Evolutionary conservation across 1,140 invertebrate genomes (phyloP).

Genomic region (Teleogryllus occipitalis): DNA sequence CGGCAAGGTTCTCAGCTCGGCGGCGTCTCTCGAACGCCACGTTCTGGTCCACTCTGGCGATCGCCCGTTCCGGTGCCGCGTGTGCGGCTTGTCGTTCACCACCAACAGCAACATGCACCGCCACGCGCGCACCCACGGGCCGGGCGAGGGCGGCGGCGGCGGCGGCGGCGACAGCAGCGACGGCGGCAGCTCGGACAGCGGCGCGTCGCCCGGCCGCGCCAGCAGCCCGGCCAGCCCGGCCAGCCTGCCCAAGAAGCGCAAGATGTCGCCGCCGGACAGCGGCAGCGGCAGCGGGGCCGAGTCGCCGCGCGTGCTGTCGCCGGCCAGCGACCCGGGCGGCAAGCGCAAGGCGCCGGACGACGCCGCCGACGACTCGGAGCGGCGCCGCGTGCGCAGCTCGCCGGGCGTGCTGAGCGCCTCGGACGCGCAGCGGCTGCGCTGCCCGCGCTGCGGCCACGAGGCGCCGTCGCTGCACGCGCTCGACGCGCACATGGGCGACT

Average conservation of each 20-base stretch:
- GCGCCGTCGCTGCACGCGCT: slow-evolving; percentile 49
- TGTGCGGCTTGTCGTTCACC: slow-evolving; percentile 73
- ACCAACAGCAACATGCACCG: slow-evolving; percentile 85
- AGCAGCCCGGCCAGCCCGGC: slow-evolving; percentile 30
- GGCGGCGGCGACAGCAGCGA: slow-evolving; percentile 32
- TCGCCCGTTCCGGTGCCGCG: slow-evolving; percentile 66
- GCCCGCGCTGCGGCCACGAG: slow-evolving; percentile 52
- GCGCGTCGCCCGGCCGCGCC: slow-evolving; percentile 20
- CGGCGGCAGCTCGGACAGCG: slow-evolving; percentile 33
- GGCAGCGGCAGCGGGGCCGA: not conserved
- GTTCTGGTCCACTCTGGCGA: slow-evolving; percentile 66
- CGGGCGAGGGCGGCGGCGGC: slow-evolving; percentile 20
- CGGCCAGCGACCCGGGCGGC: not conserved
- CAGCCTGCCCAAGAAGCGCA: slow-evolving; percentile 27
- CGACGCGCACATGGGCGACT: slow-evolving; percentile 58
- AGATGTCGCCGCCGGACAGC: not conserved
- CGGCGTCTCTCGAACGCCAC: slow-evolving; percentile 67
- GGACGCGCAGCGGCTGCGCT: slow-evolving; percentile 32
- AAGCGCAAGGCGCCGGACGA: slow-evolving; percentile 13
- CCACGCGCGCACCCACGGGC: slow-evolving; percentile 64
- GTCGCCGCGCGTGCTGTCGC: not conserved
- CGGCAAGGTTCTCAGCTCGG: slow-evolving; percentile 55
- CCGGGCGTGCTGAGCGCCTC: not conserved
- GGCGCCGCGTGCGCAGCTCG: not conserved
- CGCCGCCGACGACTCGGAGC: not conserved